Base-by-base conservation (phyloP, 1,140 invertebrate genomes). In the Formica selysi region DNA sequence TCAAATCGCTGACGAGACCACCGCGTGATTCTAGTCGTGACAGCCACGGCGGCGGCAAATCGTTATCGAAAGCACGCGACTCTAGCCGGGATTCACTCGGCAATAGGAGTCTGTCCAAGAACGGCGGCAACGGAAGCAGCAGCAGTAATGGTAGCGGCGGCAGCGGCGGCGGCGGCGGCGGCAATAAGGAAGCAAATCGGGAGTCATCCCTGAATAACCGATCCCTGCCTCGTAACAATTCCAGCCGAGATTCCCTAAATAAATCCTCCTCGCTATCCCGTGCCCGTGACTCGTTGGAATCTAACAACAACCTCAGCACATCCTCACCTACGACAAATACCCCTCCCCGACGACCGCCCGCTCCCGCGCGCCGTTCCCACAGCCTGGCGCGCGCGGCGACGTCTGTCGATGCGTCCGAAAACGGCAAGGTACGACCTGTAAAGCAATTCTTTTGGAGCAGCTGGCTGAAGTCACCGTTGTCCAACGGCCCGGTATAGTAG, bases 351-450 rank as follows among this genome's bases (percentile, higher is more conserved):
- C 92, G 94, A 89, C 93, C 93, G 67, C 89, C 93, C 86, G 92
- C 94, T 85, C 95, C 95, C 88, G 89, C 94, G 57, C 91, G 94
- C 70, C 92, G 94, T 71, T 93, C 93, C 65, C 92, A 94, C 92
- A 94, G 93, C 86, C 84, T 93, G 89, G 91, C 93, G 70, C 93
- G 94, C 89, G 68, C 83, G 73, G 70, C 81, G n/a, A 87, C 91
- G 62, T 91, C 91, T 80, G 91, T 93, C 85, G 93, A 94, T 88
- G 41, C 64, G 32, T 90, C 90, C 83, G 93, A 94, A 92, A 96
- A 94, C 93, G 95, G 96, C 94, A 97, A 97, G 96, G 96, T 97
- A 97, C 96, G 96, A 95, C 95, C 96, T 92, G 93, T 95, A 91
- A 96, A 96, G 95, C 95, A 96, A 93, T 96, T 95, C 94, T 96